Base-by-base conservation (phyloP, 2,113 vertebrate species). In the Agapornis roseicollis region DNA sequence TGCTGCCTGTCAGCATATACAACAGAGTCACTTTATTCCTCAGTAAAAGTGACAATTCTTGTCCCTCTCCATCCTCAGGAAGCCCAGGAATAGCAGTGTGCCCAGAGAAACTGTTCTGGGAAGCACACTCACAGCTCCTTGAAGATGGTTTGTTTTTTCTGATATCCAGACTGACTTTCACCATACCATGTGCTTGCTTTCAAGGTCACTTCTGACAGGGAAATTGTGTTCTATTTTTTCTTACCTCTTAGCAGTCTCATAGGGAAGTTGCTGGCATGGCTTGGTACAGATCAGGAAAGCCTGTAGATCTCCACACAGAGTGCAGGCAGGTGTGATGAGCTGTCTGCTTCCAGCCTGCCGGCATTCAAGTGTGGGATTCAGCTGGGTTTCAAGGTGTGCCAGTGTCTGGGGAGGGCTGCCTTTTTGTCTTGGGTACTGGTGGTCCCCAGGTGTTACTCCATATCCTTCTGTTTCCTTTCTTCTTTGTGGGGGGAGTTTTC, bases 241-340 rank as follows among this genome's bases (percentile, higher is more conserved):
- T 56, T 41, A 7, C n/a, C 47, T 71, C 0, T 0, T 35, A 56
- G 9, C 25, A 10, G 22, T 39, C 28, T 46, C 17, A 11, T 5
- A 0, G 0, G 12, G 28, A 82, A 25, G n/a, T 49, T 86, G 24
- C 42, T 80, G 0, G 0, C 17, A 11, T 0, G 0, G 23, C 37
- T 79, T 3, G 1, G 11, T 61, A 16, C 69, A 76, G 66, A 25
- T 22, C 44, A 53, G 63, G 27, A 52, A n/a, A 73, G 28, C 4
- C 12, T 35, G 28, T 27, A 60, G 81, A 25, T 37, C 11, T 78
- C 25, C 4, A 1, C 1, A n/a, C 41, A 13, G 53, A 52, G 18
- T 1, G 0, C 4, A 7, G 25, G 46, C n/a, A 50, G 29, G 10
- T 31, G 23, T 2, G 9, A 7, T 58, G 52, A 58, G 50, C 35